phyloP scores from a whole-genome alignment of 1,140 invertebrate genomes.

The Physella acuta region DNA sequence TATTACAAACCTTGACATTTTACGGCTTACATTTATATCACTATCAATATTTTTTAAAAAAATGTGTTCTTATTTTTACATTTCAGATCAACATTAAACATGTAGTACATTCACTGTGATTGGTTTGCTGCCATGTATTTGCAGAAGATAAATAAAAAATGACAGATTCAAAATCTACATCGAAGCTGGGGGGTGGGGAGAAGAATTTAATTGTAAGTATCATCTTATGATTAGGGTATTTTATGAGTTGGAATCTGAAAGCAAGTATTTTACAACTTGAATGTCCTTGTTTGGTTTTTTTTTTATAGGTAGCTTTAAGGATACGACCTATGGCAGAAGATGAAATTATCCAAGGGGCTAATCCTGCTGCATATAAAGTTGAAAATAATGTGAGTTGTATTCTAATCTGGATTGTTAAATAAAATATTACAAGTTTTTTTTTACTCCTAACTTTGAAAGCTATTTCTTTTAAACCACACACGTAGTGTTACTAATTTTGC shows the following conservation, averaged over 20 bases:
- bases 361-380: conserved; percentile 62
- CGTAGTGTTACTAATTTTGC: neutral
- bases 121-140: neutral
- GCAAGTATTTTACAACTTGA: neutral
- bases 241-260: neutral
- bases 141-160: conserved; percentile 24
- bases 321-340: conserved; percentile 63
- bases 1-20: neutral
- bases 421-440: neutral
- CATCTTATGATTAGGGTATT: neutral
- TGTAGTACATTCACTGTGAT: neutral
- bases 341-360: conserved; percentile 60
- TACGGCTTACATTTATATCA: neutral
- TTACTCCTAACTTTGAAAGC: neutral
- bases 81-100: too few species aligned
- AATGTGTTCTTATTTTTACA: neutral
- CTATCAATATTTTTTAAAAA: neutral
- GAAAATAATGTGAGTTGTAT: conserved; percentile 53
- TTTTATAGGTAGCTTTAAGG: conserved; percentile 63
- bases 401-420: neutral
- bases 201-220: conserved; percentile 43
- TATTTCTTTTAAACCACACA: neutral
- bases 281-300: conserved; percentile 15
- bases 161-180: conserved; percentile 37
- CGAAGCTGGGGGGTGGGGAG: conserved; percentile 41